Evolutionary conservation across 2,797 vertebrate species (phyloP).

Genomic region (Sebastes nivosus): DNA sequence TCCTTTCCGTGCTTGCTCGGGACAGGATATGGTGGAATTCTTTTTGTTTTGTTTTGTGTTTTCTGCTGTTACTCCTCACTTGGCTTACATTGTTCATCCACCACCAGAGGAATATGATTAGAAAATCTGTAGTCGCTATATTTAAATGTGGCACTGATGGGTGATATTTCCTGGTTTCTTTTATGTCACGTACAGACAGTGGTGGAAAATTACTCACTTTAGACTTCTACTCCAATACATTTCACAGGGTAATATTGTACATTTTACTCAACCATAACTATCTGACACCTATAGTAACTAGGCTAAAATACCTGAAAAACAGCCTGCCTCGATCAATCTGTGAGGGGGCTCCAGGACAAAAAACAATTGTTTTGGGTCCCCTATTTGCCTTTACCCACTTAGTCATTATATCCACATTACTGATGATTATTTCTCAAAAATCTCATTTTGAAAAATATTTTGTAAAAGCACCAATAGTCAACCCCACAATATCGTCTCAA

Average conservation of each 20-base stretch:
- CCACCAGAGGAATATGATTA: slow-evolving; percentile 28
- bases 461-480: too few species aligned
- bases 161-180: slow-evolving; percentile 27
- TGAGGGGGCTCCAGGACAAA: too few species aligned
- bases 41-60: slow-evolving; percentile 35
- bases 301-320: not conserved
- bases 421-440: too few species aligned
- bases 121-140: slow-evolving; percentile 19
- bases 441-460: too few species aligned
- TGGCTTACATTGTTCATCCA: slow-evolving; percentile 57
- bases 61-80: slow-evolving; percentile 42
- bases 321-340: not conserved
- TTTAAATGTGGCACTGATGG: slow-evolving; percentile 21
- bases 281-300: not conserved
- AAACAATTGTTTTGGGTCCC: not conserved
- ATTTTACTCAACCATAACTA: not conserved
- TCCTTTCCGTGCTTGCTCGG: slow-evolving; percentile 64
- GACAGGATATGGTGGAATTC: slow-evolving; percentile 66
- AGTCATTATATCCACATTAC: too few species aligned
- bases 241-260: not conserved
- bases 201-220: slow-evolving; percentile 21
- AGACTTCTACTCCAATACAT: not conserved
- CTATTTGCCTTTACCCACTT: too few species aligned
- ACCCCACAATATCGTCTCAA: too few species aligned
- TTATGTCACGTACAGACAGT: not conserved